Percentiles rank a stretch among this genome's conserved stretches.
Conservation (phyloP, 2,797 vertebrate genomes). For the Sphenopsis melanotis region DNA sequence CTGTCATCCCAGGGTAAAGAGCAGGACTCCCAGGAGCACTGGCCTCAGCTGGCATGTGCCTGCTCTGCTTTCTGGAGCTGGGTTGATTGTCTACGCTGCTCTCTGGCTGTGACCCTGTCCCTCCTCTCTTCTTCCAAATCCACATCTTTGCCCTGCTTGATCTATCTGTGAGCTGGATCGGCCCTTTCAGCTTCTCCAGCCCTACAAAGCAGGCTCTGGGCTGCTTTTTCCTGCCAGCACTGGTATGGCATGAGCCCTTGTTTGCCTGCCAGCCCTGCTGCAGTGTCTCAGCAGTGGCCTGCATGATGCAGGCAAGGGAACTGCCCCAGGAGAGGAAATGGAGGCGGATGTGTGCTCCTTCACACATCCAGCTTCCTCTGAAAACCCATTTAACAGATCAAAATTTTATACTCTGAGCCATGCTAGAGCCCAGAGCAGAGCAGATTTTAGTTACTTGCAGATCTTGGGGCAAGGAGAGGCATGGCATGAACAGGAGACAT, state of each 20-base stretch:
- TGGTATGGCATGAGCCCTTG: not conserved
- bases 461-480: not conserved
- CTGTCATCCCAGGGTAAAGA: not conserved
- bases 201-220: not conserved
- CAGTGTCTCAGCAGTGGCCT: not conserved
- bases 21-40: not conserved
- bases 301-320: not conserved
- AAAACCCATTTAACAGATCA: not conserved
- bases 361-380: not conserved
- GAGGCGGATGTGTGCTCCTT: not conserved
- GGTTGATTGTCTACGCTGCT: not conserved
- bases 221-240: not conserved
- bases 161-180: not conserved
- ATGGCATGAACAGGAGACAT: not conserved
- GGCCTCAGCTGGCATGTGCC: too few species aligned
- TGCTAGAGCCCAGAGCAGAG: not conserved
- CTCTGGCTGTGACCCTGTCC: not conserved
- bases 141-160: rapidly evolving
- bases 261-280: rapidly evolving
- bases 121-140: not conserved
- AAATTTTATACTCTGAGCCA: conserved; percentile 22
- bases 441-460: not conserved
- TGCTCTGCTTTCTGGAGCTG: not conserved
- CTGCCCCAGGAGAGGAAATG: not conserved
- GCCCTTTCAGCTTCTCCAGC: not conserved